These are phyloP conservation scores for Pinctada fucata DNA, from an alignment of 2,888 invertebrate species.

Conservation along the genomic window DNA sequence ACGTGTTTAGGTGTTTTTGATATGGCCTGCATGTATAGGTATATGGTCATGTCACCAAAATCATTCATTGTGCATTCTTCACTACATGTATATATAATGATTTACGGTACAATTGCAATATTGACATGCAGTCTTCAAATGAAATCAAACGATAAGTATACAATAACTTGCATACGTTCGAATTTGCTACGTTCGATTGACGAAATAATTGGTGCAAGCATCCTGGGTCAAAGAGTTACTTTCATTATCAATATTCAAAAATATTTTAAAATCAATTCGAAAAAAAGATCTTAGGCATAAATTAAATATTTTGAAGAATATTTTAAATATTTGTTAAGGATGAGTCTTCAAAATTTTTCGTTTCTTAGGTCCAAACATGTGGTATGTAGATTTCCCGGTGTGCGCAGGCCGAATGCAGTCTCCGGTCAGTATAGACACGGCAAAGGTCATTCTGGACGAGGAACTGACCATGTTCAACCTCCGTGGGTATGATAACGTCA, in stretches of 20 bases:
- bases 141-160: too few species aligned
- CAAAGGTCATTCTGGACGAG: conserved; percentile 20
- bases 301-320: neutral
- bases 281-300: neutral
- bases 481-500: conserved; percentile 9
- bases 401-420: conserved; percentile 31
- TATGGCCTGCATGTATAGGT: too few species aligned
- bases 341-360: neutral
- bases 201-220: too few species aligned
- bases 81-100: too few species aligned
- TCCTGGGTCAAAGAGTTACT: too few species aligned
- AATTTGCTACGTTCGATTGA: too few species aligned
- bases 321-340: neutral
- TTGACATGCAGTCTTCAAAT: too few species aligned
- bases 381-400: conserved; percentile 23
- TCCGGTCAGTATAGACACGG: conserved; percentile 31
- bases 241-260: neutral
- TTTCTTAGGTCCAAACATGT: conserved; percentile 23
- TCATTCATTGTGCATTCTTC: too few species aligned
- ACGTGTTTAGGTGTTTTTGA: too few species aligned
- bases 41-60: too few species aligned
- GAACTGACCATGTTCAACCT: conserved; percentile 18
- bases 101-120: too few species aligned
- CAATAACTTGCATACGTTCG: too few species aligned
- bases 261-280: neutral